phyloP scores from a whole-genome alignment of 2,888 invertebrate species.

The Synanthedon tipuliformis region DNA sequence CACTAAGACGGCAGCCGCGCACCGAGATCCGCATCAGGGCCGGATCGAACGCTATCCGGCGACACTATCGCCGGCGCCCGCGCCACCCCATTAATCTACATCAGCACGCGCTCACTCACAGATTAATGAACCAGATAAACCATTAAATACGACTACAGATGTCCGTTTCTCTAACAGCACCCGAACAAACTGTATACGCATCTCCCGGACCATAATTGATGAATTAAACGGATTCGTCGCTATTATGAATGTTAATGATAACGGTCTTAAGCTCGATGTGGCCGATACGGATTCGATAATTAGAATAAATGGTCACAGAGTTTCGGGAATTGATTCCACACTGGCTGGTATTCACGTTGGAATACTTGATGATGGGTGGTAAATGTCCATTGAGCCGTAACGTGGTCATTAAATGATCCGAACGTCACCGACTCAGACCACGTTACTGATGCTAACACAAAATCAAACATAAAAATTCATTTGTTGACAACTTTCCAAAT shows the following conservation, averaged over 20 bases:
- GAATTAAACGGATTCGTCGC: slow-evolving; percentile 49
- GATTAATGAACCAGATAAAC: slow-evolving; percentile 67
- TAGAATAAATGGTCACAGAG: slow-evolving; percentile 53
- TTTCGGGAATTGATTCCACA: slow-evolving; percentile 37
- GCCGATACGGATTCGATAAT: slow-evolving; percentile 34
- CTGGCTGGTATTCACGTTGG: slow-evolving; percentile 27
- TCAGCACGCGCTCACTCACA: slow-evolving; percentile 60
- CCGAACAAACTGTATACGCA: slow-evolving; percentile 28
- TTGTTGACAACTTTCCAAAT: slow-evolving; percentile 38
- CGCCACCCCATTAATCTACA: slow-evolving; percentile 66
- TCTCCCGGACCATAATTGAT: slow-evolving; percentile 46
- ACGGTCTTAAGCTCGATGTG: slow-evolving; percentile 35
- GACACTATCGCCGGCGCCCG: slow-evolving; percentile 52
- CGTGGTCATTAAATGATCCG: slow-evolving; percentile 12
- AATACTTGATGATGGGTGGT: slow-evolving; percentile 31
- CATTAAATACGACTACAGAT: slow-evolving; percentile 60
- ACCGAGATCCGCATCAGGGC: slow-evolving; percentile 48
- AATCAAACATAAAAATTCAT: slow-evolving; percentile 31
- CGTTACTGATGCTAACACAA: slow-evolving; percentile 20
- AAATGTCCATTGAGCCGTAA: slow-evolving; percentile 15
- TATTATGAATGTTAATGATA: slow-evolving; percentile 57
- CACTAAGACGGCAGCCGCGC: slow-evolving; percentile 9
- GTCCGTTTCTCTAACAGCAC: slow-evolving; percentile 40
- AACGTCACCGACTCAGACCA: slow-evolving; percentile 2
- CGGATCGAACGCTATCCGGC: slow-evolving; percentile 47